These are phyloP conservation scores for Petrocephalus schoutedeni DNA, from an alignment of 2,797 vertebrate species.

Conservation along the genomic window DNA sequence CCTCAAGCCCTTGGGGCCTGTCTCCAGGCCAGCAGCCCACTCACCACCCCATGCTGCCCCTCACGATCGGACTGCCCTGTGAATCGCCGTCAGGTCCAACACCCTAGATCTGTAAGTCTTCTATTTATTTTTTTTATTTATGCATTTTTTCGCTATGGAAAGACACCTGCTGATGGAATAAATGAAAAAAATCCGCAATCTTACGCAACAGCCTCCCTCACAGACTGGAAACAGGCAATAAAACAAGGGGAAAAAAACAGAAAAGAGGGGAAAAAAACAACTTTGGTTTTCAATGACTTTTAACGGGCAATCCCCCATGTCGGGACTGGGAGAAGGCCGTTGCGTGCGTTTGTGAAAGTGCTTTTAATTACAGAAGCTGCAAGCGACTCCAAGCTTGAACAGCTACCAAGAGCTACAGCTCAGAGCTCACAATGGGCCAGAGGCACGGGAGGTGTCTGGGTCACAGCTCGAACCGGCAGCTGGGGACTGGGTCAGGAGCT, in stretches of 20 bases:
- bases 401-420: slow-evolving; percentile 46
- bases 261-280: background rate
- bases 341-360: slow-evolving; percentile 50
- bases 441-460: slow-evolving; percentile 35
- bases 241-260: slow-evolving; percentile 26
- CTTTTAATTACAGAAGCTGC: slow-evolving; percentile 39
- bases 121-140: background rate
- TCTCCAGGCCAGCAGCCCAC: background rate
- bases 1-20: background rate
- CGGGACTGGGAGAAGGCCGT: slow-evolving; percentile 31
- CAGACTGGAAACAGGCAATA: slow-evolving; percentile 27
- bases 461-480: slow-evolving; percentile 28
- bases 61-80: background rate
- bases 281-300: slow-evolving; percentile 30
- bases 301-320: slow-evolving; percentile 32
- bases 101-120: background rate
- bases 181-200: slow-evolving; percentile 12
- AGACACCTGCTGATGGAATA: slow-evolving; percentile 34
- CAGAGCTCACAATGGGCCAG: slow-evolving; percentile 35
- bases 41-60: background rate
- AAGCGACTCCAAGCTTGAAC: slow-evolving; percentile 40
- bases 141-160: background rate
- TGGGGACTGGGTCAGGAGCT: slow-evolving; percentile 19
- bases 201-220: slow-evolving; percentile 13
- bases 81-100: background rate